Evolutionary conservation across 2,888 invertebrate species (phyloP).

Genomic region (Pegoplata infirma): DNA sequence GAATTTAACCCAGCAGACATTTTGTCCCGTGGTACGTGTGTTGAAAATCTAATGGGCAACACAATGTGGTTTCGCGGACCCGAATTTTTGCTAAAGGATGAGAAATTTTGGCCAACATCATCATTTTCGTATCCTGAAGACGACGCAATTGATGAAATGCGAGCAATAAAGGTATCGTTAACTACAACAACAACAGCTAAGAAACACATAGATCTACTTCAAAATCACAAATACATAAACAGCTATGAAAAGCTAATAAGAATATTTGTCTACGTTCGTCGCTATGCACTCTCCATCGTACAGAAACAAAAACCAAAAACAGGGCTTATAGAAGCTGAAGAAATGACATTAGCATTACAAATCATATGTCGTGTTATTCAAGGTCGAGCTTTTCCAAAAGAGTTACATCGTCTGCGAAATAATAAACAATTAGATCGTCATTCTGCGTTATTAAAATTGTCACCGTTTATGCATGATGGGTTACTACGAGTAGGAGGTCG

Average conservation of each 20-base stretch:
- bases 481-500: too few relatives aligned
- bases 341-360: neutral
- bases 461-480: slow-evolving; percentile 11
- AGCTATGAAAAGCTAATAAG: slow-evolving; percentile 34
- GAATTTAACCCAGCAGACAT: slow-evolving; percentile 15
- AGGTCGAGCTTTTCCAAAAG: too few relatives aligned
- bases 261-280: slow-evolving; percentile 24
- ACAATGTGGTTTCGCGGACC: slow-evolving; percentile 29
- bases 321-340: neutral
- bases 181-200: too few relatives aligned
- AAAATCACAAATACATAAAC: slow-evolving; percentile 26
- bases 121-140: too few relatives aligned
- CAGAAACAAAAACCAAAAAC: neutral
- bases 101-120: too few relatives aligned
- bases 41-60: neutral
- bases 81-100: slow-evolving; percentile 12
- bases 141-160: too few relatives aligned
- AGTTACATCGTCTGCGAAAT: too few relatives aligned
- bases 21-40: slow-evolving; percentile 6
- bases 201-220: too few relatives aligned
- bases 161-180: too few relatives aligned
- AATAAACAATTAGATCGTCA: too few relatives aligned
- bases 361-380: too few relatives aligned
- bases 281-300: neutral
- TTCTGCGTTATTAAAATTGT: neutral